Percentiles rank a stretch among this genome's conserved stretches.
These are phyloP conservation scores for Aethes cnicana DNA, from an alignment of 2,888 invertebrate species.

Conservation along the genomic window DNA sequence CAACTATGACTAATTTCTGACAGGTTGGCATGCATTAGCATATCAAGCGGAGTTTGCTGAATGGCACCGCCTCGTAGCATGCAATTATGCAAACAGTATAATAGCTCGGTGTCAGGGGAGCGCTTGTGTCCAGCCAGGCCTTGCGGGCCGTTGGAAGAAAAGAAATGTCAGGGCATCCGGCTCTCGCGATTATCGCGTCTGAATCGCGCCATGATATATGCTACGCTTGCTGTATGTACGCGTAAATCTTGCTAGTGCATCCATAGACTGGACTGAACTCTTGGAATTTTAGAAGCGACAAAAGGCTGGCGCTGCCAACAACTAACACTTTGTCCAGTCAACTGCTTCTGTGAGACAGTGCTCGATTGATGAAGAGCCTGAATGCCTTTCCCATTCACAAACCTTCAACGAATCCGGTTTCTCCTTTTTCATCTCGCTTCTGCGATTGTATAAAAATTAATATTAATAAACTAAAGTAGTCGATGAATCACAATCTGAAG, in stretches of 20 bases:
- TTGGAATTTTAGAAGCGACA: slow-evolving; percentile 29
- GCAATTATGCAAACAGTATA: slow-evolving; percentile 76
- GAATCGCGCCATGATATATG: slow-evolving; percentile 46
- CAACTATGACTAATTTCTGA: slow-evolving; percentile 57
- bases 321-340: slow-evolving; percentile 24
- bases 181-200: slow-evolving; percentile 61
- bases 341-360: neutral
- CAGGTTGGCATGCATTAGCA: slow-evolving; percentile 64
- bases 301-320: slow-evolving; percentile 11
- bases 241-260: slow-evolving; percentile 26
- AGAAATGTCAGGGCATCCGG: slow-evolving; percentile 56
- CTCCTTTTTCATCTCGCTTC: neutral
- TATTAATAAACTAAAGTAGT: slow-evolving; percentile 28
- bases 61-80: slow-evolving; percentile 52
- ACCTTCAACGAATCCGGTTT: slow-evolving; percentile 1
- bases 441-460: neutral
- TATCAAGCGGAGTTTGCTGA: slow-evolving; percentile 55
- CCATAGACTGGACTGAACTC: slow-evolving; percentile 21
- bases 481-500: slow-evolving; percentile 58
- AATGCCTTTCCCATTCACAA: slow-evolving; percentile 2
- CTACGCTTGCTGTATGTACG: slow-evolving; percentile 23
- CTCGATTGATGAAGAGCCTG: slow-evolving; percentile 1
- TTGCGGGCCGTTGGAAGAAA: slow-evolving; percentile 56
- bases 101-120: slow-evolving; percentile 60
- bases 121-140: slow-evolving; percentile 49